These are phyloP conservation scores for Mormyrops boulengeri DNA, from an alignment of 2,797 vertebrate genomes.

Conservation along the genomic window DNA sequence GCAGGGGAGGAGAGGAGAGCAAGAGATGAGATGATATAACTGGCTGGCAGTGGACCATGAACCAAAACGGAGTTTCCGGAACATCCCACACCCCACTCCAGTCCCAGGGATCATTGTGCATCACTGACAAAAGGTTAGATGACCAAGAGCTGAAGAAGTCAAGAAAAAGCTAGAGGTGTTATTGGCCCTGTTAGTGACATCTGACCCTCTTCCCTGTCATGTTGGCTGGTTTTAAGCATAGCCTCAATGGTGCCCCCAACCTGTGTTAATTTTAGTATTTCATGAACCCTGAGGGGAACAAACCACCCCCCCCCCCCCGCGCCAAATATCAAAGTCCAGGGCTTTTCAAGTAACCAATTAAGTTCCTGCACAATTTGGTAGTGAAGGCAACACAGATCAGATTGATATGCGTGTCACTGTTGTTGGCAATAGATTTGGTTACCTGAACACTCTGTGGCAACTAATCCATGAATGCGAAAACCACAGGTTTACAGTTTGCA, in stretches of 20 bases:
- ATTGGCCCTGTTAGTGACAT: background rate
- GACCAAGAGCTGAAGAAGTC: background rate
- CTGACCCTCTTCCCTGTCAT: background rate
- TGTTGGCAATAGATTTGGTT: background rate
- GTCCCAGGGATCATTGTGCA: background rate
- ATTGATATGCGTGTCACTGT: background rate
- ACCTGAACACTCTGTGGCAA: background rate
- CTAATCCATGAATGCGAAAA: background rate
- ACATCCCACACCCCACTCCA: background rate
- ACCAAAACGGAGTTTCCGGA: background rate
- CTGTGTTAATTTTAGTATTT: background rate
- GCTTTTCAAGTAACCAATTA: background rate
- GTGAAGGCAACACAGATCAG: background rate
- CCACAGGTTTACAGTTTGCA: background rate
- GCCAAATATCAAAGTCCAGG: background rate
- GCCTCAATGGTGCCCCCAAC: background rate
- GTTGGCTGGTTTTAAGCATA: background rate
- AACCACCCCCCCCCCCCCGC: background rate
- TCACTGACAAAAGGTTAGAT: background rate
- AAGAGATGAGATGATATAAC: slow-evolving; percentile 5
- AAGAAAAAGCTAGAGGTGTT: background rate
- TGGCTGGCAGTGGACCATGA: background rate
- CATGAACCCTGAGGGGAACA: background rate
- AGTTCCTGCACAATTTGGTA: background rate
- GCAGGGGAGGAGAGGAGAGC: background rate